phyloP scores from a whole-genome alignment of 1,140 invertebrate genomes.

The Drosophila bocki region DNA sequence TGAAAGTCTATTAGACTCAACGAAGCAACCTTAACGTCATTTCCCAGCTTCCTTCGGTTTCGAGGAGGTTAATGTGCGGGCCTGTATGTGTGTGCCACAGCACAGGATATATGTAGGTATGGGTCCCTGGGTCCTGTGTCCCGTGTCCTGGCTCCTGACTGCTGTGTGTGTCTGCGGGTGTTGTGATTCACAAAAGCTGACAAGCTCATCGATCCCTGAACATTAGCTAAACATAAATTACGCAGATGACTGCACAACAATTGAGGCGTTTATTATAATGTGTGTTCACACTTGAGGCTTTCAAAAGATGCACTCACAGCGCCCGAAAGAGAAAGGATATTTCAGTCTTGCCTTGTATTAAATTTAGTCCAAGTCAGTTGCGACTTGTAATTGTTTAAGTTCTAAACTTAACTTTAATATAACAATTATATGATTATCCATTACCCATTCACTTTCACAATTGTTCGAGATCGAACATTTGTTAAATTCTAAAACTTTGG shows the following conservation, averaged over 20 bases:
- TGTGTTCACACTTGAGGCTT: slow-evolving; percentile 84
- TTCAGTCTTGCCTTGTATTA: not conserved
- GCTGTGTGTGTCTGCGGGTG: slow-evolving; percentile 42
- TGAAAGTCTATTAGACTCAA: slow-evolving; percentile 84
- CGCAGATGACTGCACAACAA: slow-evolving; percentile 84
- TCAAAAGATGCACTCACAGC: slow-evolving; percentile 50
- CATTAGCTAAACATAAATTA: slow-evolving; percentile 85
- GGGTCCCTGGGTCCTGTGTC: slow-evolving; percentile 1
- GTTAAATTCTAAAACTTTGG: not conserved
- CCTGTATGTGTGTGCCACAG: slow-evolving; percentile 42
- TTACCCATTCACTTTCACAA: not conserved
- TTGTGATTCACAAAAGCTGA: slow-evolving; percentile 82
- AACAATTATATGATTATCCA: too few relatives aligned
- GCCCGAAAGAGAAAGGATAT: not conserved
- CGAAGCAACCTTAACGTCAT: slow-evolving; percentile 82
- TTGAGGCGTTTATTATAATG: slow-evolving; percentile 85
- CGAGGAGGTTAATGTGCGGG: slow-evolving; percentile 63
- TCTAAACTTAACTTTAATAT: too few relatives aligned
- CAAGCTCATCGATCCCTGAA: slow-evolving; percentile 86
- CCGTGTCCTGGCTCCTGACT: not conserved
- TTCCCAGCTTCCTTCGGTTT: slow-evolving; percentile 68
- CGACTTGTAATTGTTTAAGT: not conserved
- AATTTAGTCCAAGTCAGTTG: not conserved
- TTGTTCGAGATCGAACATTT: not conserved
- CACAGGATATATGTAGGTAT: slow-evolving; percentile 49